Percentiles rank a stretch among this genome's conserved stretches.
Evolutionary conservation across 2,113 vertebrate genomes (phyloP).

Genomic region (Podilymbus podiceps): DNA sequence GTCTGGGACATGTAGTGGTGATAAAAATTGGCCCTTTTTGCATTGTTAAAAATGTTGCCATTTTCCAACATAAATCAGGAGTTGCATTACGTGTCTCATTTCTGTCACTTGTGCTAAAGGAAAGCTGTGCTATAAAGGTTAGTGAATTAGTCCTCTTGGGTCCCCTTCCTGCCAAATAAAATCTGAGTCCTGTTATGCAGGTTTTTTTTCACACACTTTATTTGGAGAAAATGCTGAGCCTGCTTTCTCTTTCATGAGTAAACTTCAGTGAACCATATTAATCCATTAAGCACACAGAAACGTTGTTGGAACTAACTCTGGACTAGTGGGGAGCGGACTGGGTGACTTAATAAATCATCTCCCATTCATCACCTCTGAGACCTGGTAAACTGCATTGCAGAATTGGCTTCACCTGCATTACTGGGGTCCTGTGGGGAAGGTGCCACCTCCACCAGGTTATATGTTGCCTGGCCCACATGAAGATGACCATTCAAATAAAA

Average conservation of each 20-base stretch:
- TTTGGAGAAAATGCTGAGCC: slow-evolving; percentile 33
- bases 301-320: not conserved
- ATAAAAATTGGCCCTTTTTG: not conserved
- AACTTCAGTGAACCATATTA: slow-evolving; percentile 37
- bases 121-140: not conserved
- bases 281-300: slow-evolving; percentile 20
- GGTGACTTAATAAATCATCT: not conserved
- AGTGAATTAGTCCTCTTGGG: slow-evolving; percentile 30
- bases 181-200: not conserved
- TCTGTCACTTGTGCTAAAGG: slow-evolving; percentile 20
- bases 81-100: slow-evolving; percentile 1
- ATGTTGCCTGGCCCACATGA: not conserved
- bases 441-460: fast-evolving
- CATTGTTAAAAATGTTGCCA: slow-evolving; percentile 3
- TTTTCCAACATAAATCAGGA: not conserved
- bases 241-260: slow-evolving; percentile 24
- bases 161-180: not conserved
- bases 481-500: not conserved
- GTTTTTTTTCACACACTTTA: not conserved
- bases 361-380: not conserved
- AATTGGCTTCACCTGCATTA: not conserved
- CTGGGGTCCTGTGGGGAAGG: not conserved
- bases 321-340: not conserved
- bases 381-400: fast-evolving
- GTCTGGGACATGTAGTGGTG: not conserved